Evolutionary conservation across 2,888 invertebrate species (phyloP), one percentile per base, ranked within the genome.

Genomic region (Horisme vitalbata): DNA sequence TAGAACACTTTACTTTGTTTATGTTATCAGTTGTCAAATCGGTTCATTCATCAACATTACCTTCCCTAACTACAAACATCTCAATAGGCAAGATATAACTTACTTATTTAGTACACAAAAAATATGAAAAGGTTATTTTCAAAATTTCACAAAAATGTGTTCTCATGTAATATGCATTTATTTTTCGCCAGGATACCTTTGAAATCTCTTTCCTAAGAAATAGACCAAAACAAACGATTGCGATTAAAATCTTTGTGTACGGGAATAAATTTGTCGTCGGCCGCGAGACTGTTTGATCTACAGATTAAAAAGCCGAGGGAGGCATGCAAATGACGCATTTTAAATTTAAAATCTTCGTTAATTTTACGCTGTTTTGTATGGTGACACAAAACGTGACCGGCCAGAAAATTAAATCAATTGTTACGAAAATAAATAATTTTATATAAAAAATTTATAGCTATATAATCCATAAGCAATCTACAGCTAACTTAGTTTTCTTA

Each of bases 231-330:
- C 65, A 65, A 65, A 64, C 63, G 44, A 63, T 65, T 24, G 61
- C 70, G 83, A 83, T 83, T 75, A 80, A 71, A 71, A 83, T 84
- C 82, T 75, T 61, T 65, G 75, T 75, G 72, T 77, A 76, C 79
- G 72, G 71, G 80, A 83, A 83, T 84, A 83, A 83, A 83, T 82
- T 83, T 83, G 80, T 82, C 82, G 75, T 75, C 82, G 71, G 72
- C 71, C 71, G 67, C 57, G 61, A 68, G 66, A 57, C 71, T 80
- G 79, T 85, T 84, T 84, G 84, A 85, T 84, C 81, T 74, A 73
- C 70, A 83, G 84, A 85, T 84, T 83, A 83, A 78, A 80, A 79
- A 66, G 67, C 65, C 69, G 68, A 71, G 65, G 65, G 69, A 59
- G 60, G 54, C 60, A 57, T 68, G 75, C 73, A 74, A 80, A 78